Evolutionary conservation across 2,797 vertebrate genomes (phyloP).

Genomic region (Smutsia temminckii): DNA sequence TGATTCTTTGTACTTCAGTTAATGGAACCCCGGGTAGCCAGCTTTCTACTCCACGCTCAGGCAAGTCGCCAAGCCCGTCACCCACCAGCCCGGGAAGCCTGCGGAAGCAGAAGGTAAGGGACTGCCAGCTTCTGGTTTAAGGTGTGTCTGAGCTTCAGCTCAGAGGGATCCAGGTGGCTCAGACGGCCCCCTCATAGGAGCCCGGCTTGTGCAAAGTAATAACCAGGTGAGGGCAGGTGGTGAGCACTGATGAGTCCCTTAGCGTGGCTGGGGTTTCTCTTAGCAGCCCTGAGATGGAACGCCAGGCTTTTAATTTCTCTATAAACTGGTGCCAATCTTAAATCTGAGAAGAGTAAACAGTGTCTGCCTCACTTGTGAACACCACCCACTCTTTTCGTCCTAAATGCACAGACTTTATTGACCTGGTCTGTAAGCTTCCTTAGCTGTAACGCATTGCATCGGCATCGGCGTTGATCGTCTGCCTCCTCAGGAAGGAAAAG

Average conservation of each 20-base stretch:
- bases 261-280: neutral
- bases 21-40: constrained; percentile 98
- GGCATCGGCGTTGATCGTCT: neutral
- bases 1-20: constrained; percentile 85
- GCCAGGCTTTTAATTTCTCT: constrained; percentile 48
- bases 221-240: neutral
- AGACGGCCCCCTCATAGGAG: neutral
- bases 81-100: constrained; percentile 97
- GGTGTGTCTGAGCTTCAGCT: constrained; percentile 28
- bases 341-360: neutral
- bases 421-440: neutral
- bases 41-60: constrained; percentile 96
- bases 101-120: constrained; percentile 94
- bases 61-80: constrained; percentile 97
- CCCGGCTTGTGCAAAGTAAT: neutral
- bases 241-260: neutral
- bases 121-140: constrained; percentile 64
- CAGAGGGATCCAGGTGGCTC: neutral
- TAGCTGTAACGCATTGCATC: neutral
- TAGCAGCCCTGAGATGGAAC: constrained; percentile 1
- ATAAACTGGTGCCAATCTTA: constrained; percentile 17
- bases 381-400: neutral
- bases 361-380: neutral
- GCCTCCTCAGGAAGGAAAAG: constrained; percentile 26
- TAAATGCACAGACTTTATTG: neutral